These are phyloP conservation scores for Tragopan temminckii DNA, from an alignment of 2,797 vertebrate species.

Conservation along the genomic window DNA sequence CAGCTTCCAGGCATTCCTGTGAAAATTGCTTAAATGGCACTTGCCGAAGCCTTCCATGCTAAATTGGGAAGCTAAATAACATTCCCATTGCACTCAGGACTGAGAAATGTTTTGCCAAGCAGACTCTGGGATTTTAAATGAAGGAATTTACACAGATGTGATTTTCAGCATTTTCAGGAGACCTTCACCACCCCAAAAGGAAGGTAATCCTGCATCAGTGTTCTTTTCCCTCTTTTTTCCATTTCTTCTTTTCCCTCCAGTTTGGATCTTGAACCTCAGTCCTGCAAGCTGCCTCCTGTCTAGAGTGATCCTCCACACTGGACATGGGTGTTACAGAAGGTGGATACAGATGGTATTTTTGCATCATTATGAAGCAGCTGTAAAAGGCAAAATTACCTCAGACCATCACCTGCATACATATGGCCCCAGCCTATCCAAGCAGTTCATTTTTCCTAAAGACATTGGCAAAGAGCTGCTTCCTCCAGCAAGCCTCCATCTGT, in stretches of 20 bases:
- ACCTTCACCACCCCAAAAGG: neutral
- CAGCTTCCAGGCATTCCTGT: neutral
- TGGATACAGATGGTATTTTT: neutral
- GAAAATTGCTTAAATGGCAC: neutral
- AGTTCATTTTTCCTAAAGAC: conserved; percentile 14
- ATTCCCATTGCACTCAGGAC: neutral
- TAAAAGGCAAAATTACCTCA: conserved; percentile 35
- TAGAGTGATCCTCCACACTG: neutral
- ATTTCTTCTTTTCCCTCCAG: neutral
- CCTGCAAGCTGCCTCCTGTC: neutral
- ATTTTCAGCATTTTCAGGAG: neutral
- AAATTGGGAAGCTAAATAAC: neutral
- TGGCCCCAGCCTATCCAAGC: neutral
- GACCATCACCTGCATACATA: neutral
- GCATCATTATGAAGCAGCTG: neutral
- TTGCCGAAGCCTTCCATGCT: neutral
- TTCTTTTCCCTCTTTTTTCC: neutral
- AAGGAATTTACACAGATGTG: neutral
- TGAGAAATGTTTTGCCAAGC: accelerated
- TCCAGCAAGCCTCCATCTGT: neutral
- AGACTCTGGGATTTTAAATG: neutral
- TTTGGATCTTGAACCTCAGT: neutral
- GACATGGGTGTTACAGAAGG: neutral
- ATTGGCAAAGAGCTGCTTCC: neutral
- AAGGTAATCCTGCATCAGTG: neutral